phyloP scores from a whole-genome alignment of 2,888 invertebrate genomes.

The Agrotis puta region DNA sequence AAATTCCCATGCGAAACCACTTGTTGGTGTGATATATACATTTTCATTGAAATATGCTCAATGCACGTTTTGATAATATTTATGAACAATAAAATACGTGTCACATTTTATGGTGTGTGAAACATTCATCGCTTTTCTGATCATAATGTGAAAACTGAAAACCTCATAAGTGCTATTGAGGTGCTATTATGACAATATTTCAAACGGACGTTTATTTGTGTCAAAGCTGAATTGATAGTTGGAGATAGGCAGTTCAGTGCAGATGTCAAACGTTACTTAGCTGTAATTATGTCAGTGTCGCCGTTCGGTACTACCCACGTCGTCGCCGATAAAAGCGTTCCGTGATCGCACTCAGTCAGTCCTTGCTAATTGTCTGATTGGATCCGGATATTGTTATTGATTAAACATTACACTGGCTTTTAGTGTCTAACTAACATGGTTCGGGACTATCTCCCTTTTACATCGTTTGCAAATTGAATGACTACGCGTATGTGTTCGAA shows the following conservation, averaged over 20 bases:
- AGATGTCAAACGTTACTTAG: slow-evolving; percentile 58
- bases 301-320: slow-evolving; percentile 36
- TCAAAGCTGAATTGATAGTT: slow-evolving; percentile 34
- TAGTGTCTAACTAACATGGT: slow-evolving; percentile 19
- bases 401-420: slow-evolving; percentile 39
- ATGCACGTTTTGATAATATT: slow-evolving; percentile 34
- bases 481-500: background rate
- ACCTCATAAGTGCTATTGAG: slow-evolving; percentile 2
- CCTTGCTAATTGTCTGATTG: slow-evolving; percentile 58
- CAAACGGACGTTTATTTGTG: slow-evolving; percentile 32
- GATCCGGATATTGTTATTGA: slow-evolving; percentile 59
- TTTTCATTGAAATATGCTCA: slow-evolving; percentile 27
- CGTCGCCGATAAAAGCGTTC: slow-evolving; percentile 57
- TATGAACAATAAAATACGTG: slow-evolving; percentile 40
- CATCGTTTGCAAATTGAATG: slow-evolving; percentile 24
- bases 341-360: slow-evolving; percentile 51
- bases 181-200: slow-evolving; percentile 28
- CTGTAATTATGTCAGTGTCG: slow-evolving; percentile 54
- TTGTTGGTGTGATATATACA: slow-evolving; percentile 31
- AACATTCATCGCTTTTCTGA: slow-evolving; percentile 38
- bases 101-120: slow-evolving; percentile 30
- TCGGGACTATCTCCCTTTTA: slow-evolving; percentile 15
- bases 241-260: slow-evolving; percentile 31
- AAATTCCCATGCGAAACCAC: slow-evolving; percentile 50
- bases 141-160: slow-evolving; percentile 32